Evolutionary conservation across 2,888 invertebrate genomes (phyloP).

Genomic region (Diaprepes abbreviatus): DNA sequence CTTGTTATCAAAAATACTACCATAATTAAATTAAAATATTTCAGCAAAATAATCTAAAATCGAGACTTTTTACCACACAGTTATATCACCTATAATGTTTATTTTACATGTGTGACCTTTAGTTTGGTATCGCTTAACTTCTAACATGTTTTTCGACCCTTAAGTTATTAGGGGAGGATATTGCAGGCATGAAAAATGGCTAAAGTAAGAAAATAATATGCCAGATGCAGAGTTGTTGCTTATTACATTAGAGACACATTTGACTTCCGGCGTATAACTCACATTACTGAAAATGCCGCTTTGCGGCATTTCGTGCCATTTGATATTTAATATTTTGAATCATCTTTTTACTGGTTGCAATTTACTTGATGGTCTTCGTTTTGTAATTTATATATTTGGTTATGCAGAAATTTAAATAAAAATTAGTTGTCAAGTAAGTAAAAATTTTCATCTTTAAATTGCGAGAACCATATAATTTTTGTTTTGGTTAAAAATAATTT

Average conservation of each 20-base stretch:
- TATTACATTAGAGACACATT: conserved; percentile 65
- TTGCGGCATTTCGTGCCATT: conserved; percentile 17
- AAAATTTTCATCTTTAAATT: too few species aligned
- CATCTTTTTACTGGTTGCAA: neutral
- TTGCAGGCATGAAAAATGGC: conserved; percentile 46
- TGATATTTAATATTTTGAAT: conserved; percentile 24
- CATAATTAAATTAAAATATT: too few species aligned
- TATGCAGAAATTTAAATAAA: too few species aligned
- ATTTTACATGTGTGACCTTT: conserved; percentile 2
- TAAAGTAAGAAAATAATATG: conserved; percentile 55
- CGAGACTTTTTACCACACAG: too few species aligned
- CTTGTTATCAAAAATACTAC: too few species aligned
- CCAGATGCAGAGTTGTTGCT: conserved; percentile 56
- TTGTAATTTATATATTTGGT: too few species aligned
- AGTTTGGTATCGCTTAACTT: conserved; percentile 2
- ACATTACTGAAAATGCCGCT: conserved; percentile 24
- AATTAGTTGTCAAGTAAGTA: too few species aligned
- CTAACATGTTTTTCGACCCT: conserved; percentile 32
- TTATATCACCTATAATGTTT: neutral
- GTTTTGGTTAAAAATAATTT: too few species aligned
- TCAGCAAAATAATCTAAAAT: too few species aligned
- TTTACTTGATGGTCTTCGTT: neutral
- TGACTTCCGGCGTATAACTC: conserved; percentile 60
- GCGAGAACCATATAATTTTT: too few species aligned
- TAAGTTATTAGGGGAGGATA: conserved; percentile 38